phyloP scores from a whole-genome alignment of 2,797 vertebrate species.

The Dallia pectoralis region DNA sequence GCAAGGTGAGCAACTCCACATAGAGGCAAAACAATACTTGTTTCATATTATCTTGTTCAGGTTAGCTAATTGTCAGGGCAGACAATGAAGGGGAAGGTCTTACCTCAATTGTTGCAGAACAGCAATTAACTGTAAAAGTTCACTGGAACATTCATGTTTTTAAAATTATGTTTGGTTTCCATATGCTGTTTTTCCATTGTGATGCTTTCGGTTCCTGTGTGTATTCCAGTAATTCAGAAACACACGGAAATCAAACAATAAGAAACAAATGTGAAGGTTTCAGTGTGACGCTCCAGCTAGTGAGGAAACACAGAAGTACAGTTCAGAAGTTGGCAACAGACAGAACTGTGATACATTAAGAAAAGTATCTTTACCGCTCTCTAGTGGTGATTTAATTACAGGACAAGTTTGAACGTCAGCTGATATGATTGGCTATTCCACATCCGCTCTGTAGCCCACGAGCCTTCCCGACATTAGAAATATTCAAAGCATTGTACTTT shows the following conservation, averaged over 20 bases:
- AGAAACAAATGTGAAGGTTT: no score
- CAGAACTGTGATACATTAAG: not conserved
- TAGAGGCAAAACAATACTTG: not conserved
- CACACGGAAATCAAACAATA: not conserved
- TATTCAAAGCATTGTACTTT: not conserved
- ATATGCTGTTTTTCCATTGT: not conserved
- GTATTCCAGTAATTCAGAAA: constrained; percentile 5
- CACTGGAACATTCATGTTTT: not conserved
- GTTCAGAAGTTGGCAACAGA: not conserved
- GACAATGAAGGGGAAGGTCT: not conserved
- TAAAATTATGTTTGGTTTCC: not conserved
- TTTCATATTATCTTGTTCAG: not conserved
- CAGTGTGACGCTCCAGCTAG: not conserved
- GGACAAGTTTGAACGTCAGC: not conserved
- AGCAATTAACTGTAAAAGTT: not conserved
- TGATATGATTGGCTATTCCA: not conserved
- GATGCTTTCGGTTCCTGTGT: not conserved
- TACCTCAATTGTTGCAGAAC: not conserved
- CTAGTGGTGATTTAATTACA: constrained; percentile 33
- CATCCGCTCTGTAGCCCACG: not conserved
- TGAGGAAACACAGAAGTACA: not conserved
- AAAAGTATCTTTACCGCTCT: constrained; percentile 8
- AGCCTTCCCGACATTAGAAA: not conserved
- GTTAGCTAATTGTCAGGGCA: not conserved
- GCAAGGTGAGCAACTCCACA: constrained; percentile 82